phyloP scores from a whole-genome alignment of 1,140 invertebrate species.

The Idris sp. region DNA sequence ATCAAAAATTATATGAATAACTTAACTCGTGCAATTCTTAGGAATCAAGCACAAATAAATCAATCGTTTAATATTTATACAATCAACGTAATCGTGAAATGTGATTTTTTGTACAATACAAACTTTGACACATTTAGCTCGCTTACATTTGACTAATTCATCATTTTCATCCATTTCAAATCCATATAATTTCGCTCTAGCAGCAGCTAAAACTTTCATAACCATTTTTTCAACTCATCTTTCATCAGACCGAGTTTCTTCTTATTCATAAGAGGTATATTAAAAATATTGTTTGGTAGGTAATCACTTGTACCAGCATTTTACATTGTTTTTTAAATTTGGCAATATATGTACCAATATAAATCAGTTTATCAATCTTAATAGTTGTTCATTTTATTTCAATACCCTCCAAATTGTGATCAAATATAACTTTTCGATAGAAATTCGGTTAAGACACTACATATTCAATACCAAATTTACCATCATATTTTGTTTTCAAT shows the following conservation, averaged over 20 bases:
- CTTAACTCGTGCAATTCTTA: too few relatives aligned
- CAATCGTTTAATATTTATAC: too few relatives aligned
- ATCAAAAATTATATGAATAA: too few relatives aligned
- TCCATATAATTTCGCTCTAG: too few relatives aligned
- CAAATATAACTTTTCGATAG: neutral
- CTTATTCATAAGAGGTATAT: slow-evolving; percentile 5
- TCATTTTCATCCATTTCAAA: too few relatives aligned
- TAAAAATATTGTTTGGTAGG: slow-evolving; percentile 1
- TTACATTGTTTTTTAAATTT: slow-evolving; percentile 6
- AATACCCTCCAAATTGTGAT: slow-evolving; percentile 12
- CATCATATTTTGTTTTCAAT: slow-evolving; percentile 12
- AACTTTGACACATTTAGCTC: too few relatives aligned
- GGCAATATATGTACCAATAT: slow-evolving; percentile 10
- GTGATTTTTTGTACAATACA: too few relatives aligned
- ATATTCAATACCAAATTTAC: slow-evolving; percentile 8
- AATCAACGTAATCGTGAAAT: too few relatives aligned
- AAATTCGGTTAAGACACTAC: slow-evolving; percentile 19
- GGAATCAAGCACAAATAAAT: too few relatives aligned
- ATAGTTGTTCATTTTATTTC: slow-evolving; percentile 4
- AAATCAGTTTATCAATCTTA: slow-evolving; percentile 15
- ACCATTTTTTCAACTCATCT: too few relatives aligned
- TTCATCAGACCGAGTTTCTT: slow-evolving; percentile 10
- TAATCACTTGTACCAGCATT: slow-evolving; percentile 13
- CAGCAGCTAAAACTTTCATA: too few relatives aligned
- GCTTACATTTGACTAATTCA: too few relatives aligned